phyloP scores from a whole-genome alignment of 2,888 invertebrate species.

The Creontiades dilutus region DNA sequence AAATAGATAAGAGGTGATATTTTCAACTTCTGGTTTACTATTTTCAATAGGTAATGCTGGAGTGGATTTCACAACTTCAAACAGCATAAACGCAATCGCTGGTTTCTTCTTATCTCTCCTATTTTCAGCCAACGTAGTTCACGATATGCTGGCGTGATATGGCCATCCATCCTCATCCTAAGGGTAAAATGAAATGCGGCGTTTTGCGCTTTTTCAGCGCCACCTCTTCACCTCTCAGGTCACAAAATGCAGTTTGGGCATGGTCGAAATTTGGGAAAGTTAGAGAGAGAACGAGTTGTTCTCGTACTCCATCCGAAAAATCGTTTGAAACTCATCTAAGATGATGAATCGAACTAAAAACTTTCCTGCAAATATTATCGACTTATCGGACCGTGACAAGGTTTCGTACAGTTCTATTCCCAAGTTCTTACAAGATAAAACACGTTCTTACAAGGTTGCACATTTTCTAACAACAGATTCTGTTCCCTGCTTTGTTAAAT shows the following conservation, averaged over 20 bases:
- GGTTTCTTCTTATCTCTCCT: not conserved
- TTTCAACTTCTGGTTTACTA: no score
- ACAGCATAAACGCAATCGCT: not conserved
- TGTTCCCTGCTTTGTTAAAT: not conserved
- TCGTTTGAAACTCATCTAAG: not conserved
- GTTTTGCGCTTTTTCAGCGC: constrained; percentile 35
- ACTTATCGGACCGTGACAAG: not conserved
- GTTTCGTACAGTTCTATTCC: not conserved
- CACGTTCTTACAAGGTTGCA: not conserved
- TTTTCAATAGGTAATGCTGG: no score
- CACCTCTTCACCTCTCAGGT: not conserved
- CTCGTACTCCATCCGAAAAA: not conserved
- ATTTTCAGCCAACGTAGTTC: constrained; percentile 2
- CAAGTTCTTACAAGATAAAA: not conserved
- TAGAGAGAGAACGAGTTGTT: constrained; percentile 34
- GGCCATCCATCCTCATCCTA: not conserved
- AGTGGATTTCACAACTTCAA: constrained; percentile 18
- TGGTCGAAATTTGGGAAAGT: constrained; percentile 26
- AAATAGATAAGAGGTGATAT: no score
- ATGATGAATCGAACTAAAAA: constrained; percentile 11
- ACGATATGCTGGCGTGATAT: not conserved
- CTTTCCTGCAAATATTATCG: not conserved
- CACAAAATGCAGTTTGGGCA: constrained; percentile 26
- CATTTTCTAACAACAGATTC: not conserved
- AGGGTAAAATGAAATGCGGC: constrained; percentile 35